Evolutionary conservation across 2,113 vertebrate species (phyloP).

Genomic region (Platycercus adscitus): DNA sequence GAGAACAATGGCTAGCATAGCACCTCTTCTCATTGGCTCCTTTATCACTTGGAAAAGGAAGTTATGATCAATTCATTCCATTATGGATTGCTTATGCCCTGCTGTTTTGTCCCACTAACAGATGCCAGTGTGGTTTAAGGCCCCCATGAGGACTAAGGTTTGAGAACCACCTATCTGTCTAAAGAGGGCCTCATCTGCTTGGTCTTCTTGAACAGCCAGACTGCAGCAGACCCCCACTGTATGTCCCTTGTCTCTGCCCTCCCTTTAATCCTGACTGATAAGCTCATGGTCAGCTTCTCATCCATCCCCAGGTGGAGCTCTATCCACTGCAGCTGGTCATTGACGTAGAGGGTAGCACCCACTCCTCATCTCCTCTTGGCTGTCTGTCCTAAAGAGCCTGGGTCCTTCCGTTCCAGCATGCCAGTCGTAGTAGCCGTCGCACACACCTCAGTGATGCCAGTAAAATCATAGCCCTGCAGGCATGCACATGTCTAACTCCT

Average conservation of each 20-base stretch:
- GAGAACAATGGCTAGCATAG: background rate
- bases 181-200: background rate
- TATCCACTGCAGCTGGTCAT: background rate
- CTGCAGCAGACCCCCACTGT: background rate
- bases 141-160: background rate
- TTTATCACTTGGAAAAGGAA: background rate
- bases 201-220: background rate
- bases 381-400: background rate
- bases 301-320: background rate
- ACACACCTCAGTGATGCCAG: background rate
- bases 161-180: background rate
- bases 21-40: background rate
- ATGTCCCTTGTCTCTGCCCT: background rate
- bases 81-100: background rate
- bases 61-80: background rate
- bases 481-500: background rate
- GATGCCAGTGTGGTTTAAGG: background rate
- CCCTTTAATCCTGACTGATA: background rate
- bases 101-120: background rate
- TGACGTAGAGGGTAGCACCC: background rate
- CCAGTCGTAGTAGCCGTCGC: background rate
- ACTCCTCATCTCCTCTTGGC: background rate
- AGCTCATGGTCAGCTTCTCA: background rate
- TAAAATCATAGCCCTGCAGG: background rate
- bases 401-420: background rate